Percentiles rank a stretch among this genome's conserved stretches.
Conservation (phyloP, 2,797 vertebrate species). For the Coregonus ussuriensis region DNA sequence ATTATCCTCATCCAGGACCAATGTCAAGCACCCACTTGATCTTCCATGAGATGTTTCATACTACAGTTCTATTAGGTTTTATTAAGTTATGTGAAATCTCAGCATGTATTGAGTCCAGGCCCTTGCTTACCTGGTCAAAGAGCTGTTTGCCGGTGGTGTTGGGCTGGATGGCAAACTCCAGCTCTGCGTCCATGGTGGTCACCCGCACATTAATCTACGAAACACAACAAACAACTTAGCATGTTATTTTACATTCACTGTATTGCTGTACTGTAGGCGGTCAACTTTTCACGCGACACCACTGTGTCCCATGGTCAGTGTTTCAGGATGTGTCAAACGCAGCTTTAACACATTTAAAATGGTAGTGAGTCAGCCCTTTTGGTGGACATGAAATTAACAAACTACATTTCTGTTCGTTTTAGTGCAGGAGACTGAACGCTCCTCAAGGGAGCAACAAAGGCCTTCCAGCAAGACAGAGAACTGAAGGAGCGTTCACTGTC, state of each 20-base stretch:
- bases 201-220: slow-evolving; percentile 93
- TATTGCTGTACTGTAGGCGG: neutral
- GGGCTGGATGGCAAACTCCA: slow-evolving; percentile 97
- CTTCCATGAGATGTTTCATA: too few species aligned
- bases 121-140: slow-evolving; percentile 90
- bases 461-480: slow-evolving; percentile 2
- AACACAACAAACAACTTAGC: neutral
- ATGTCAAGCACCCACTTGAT: too few species aligned
- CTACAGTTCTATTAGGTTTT: too few species aligned
- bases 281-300: too few species aligned
- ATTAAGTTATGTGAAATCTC: neutral
- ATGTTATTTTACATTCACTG: neutral
- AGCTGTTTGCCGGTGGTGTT: slow-evolving; percentile 97
- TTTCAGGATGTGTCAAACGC: neutral
- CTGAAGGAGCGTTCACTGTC: neutral
- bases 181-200: slow-evolving; percentile 96
- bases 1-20: neutral
- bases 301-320: neutral
- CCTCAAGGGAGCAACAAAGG: neutral
- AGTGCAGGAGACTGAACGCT: neutral
- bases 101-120: neutral
- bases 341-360: neutral
- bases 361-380: neutral
- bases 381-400: neutral
- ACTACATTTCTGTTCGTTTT: neutral